Conservation (phyloP, 2,797 vertebrate species). For the Acomys russatus region DNA sequence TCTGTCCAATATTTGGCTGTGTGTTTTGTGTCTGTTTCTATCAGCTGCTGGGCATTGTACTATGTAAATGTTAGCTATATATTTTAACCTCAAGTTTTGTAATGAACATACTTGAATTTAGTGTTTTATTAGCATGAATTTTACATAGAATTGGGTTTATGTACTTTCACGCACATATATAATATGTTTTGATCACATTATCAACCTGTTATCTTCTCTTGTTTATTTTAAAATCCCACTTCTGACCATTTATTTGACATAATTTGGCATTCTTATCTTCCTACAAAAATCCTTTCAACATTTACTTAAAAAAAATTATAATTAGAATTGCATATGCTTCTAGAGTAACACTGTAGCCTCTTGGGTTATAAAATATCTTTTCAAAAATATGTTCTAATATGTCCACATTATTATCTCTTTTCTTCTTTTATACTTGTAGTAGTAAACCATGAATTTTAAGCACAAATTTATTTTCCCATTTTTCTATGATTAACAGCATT, state of each 20-base stretch:
- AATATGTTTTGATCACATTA: background rate
- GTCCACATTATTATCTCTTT: background rate
- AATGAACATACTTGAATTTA: background rate
- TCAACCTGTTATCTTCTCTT: background rate
- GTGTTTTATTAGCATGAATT: background rate
- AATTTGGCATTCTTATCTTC: background rate
- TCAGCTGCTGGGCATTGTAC: no score
- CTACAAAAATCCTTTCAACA: background rate
- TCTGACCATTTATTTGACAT: no score
- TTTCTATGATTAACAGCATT: background rate
- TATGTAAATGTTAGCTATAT: background rate
- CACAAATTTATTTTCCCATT: background rate
- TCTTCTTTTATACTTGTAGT: background rate
- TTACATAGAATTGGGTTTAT: background rate
- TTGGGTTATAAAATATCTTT: background rate
- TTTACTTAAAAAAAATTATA: background rate
- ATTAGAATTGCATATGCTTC: background rate
- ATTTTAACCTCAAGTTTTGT: no score
- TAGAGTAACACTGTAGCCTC: background rate
- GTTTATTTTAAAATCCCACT: background rate
- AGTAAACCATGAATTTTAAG: no score
- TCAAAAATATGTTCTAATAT: background rate
- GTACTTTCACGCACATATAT: no score
- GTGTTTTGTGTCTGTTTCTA: no score
- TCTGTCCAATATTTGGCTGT: no score